Evolutionary conservation across 1,140 invertebrate species (phyloP).

Genomic region (Drosophila cardini): DNA sequence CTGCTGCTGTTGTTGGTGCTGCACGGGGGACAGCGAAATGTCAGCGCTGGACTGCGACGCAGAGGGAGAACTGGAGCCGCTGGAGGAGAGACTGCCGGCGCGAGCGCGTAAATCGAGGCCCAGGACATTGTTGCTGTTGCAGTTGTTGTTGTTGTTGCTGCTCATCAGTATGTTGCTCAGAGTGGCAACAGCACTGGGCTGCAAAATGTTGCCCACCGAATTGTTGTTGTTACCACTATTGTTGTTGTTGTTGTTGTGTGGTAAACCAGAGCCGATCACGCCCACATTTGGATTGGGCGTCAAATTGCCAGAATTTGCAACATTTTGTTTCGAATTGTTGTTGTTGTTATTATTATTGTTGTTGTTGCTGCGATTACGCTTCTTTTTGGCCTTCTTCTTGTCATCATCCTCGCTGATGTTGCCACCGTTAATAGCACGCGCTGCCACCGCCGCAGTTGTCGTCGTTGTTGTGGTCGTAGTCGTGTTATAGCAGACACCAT

Average conservation of each 20-base stretch:
- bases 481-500: slow-evolving; percentile 7
- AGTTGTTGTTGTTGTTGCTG: slow-evolving; percentile 52
- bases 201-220: slow-evolving; percentile 35
- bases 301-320: slow-evolving; percentile 52
- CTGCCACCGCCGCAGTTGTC: too few relatives aligned
- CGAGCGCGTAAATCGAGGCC: slow-evolving; percentile 85
- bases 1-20: slow-evolving; percentile 75
- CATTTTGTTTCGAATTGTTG: slow-evolving; percentile 48
- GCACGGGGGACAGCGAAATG: slow-evolving; percentile 89
- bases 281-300: slow-evolving; percentile 78
- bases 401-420: slow-evolving; percentile 84
- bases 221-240: slow-evolving; percentile 49
- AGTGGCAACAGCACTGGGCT: slow-evolving; percentile 60
- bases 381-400: slow-evolving; percentile 90
- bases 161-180: slow-evolving; percentile 65
- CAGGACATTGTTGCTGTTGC: slow-evolving; percentile 72
- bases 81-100: slow-evolving; percentile 72
- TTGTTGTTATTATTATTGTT: slow-evolving; percentile 42
- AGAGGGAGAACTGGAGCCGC: slow-evolving; percentile 88
- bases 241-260: slow-evolving; percentile 69
- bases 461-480: background rate
- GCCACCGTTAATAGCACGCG: slow-evolving; percentile 26
- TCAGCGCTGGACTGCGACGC: slow-evolving; percentile 89
- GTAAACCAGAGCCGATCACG: slow-evolving; percentile 78
- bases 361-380: slow-evolving; percentile 86